Evolutionary conservation across 2,797 vertebrate species (phyloP).

Genomic region (Lates japonicus): DNA sequence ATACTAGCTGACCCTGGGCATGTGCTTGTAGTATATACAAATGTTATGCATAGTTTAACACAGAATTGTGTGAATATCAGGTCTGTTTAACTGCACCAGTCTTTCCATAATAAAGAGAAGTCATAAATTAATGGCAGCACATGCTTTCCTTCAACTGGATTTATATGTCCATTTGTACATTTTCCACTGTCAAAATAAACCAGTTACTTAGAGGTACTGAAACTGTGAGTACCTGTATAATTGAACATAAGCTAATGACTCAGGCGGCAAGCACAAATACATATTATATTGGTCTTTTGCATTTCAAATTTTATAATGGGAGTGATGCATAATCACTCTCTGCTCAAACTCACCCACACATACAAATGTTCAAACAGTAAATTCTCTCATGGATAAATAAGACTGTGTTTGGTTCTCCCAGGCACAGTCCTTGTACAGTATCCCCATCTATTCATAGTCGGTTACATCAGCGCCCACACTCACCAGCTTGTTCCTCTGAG

Average conservation of each 20-base stretch:
- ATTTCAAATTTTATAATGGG: background rate
- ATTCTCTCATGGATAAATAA: conserved; percentile 31
- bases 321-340: conserved; percentile 16
- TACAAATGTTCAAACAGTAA: conserved; percentile 26
- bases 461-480: conserved; percentile 68
- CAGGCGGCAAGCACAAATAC: conserved; percentile 3
- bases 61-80: background rate
- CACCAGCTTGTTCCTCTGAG: conserved; percentile 64
- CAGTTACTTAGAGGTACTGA: background rate
- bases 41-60: background rate
- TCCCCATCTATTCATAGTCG: conserved; percentile 67
- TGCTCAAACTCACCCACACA: conserved; percentile 32
- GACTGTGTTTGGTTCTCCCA: conserved; percentile 24
- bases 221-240: background rate
- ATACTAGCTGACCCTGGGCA: background rate
- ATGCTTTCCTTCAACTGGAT: background rate
- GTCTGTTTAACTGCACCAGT: background rate
- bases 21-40: background rate
- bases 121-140: background rate
- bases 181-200: conserved; percentile 9
- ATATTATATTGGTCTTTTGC: conserved; percentile 7
- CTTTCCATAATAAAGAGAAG: background rate
- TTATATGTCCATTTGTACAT: background rate
- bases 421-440: conserved; percentile 44
- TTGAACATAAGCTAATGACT: background rate